Base-by-base conservation (phyloP, 2,888 invertebrate species). In the Spicauda simplicius region DNA sequence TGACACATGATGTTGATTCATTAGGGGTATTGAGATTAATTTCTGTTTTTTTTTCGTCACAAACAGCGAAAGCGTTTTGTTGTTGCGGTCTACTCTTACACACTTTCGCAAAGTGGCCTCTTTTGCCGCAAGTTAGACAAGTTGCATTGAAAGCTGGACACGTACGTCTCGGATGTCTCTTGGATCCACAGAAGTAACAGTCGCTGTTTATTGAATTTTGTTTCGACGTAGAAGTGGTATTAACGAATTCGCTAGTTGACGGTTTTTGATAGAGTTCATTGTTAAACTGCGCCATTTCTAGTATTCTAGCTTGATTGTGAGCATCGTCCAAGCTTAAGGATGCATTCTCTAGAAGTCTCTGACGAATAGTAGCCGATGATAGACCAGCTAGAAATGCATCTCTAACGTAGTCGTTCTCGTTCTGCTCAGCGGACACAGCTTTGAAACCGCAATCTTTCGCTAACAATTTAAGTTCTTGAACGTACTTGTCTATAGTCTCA, bases 391-490 rank as follows among this genome's bases (percentile, higher is more conserved):
- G n/a, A 10, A 56, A 56, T n/a, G 55, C 55, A n/a, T 25, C 55
- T 25, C 55, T 25, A 33, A 56, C 25, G 8, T 25, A 56, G 10
- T 56, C 55, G 5, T 56, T 56, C 25, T 59, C 48, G 25, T 59
- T 48, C 25, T 59, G 25, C 16, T 59, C 59, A 10, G 59, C 59
- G 10, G 59, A 45, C 0, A 59, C 59, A 8, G 48, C 8, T 30
- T 59, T 59, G 19, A 59, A 59, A 50, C 30, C 20, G 48, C 59
- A 59, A 5, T 59, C 59, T n/a, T 59, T 48, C 7, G 59, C 59
- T 50, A 59, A 16, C 18, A 59, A 18, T 30, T 25, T 59, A 3
- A 50, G 50, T n/a, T 25, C 55, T 56, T 56, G 30, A 16, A 56
- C 33, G 10, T 25, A 56, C 3, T 56, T 16, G 25, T 56, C 55